Percentiles rank a stretch among this genome's conserved stretches.
These are phyloP conservation scores for Leucoraja erinaceus DNA, from an alignment of 2,113 vertebrate genomes.

Conservation along the genomic window DNA sequence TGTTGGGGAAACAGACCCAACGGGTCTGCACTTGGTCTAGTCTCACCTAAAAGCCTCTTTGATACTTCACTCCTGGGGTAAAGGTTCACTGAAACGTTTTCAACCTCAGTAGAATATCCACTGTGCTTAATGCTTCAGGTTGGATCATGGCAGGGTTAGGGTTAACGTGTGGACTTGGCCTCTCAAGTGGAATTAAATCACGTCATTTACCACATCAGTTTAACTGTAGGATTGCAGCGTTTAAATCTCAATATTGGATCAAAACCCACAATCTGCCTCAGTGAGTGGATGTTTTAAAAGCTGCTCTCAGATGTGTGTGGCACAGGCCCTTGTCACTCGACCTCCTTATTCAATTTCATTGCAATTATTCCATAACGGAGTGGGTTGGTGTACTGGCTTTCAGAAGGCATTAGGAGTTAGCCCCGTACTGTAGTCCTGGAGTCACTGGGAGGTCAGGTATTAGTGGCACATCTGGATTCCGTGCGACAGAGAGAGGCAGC, in stretches of 20 bases:
- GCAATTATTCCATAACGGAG: neutral
- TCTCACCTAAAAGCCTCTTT: too few species aligned
- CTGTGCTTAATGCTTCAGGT: neutral
- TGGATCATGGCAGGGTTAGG: neutral
- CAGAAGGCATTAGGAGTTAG: neutral
- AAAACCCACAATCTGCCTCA: neutral
- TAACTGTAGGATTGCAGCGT: neutral
- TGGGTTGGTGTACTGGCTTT: neutral
- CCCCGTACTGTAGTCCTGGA: neutral
- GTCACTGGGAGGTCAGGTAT: conserved; percentile 16
- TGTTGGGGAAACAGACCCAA: too few species aligned
- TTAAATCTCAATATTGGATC: conserved; percentile 24
- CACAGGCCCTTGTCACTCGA: neutral
- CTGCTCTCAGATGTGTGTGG: conserved; percentile 1
- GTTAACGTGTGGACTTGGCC: neutral
- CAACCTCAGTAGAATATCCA: neutral
- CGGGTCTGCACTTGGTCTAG: too few species aligned
- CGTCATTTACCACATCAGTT: neutral
- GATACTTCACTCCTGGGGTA: too few species aligned
- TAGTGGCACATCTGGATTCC: neutral
- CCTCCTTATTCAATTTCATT: neutral
- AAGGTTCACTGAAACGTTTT: too few species aligned
- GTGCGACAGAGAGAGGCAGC: neutral
- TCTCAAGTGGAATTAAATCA: neutral
- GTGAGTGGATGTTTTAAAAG: neutral